Base-by-base conservation (phyloP, 2,797 vertebrate species). In the Eremophila alpestris region DNA sequence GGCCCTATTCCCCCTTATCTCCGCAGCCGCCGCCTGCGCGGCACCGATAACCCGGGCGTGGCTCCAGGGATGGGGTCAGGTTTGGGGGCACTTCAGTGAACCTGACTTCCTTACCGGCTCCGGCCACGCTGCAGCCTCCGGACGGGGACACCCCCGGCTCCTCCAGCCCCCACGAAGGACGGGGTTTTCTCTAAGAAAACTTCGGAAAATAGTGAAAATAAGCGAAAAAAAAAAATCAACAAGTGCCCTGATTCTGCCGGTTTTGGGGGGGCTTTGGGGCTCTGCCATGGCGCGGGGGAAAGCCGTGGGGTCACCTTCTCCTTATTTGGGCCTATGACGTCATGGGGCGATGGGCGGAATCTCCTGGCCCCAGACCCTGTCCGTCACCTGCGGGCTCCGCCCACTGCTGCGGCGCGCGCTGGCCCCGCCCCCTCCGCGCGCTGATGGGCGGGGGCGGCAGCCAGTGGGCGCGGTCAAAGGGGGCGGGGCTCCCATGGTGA, bases 1-100 rank as follows among this genome's bases (percentile, higher is more conserved):
- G 34, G 43, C n/a, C 56, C 21, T 16, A 6, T 18, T 41, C 59
- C 46, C 41, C 45, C 8, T 32, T 96, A 94, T 95, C 95, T 3
- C 64, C 5, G 17, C 62, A 8, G 60, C 56, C 56, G 3, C 58
- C n/a, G 19, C 24, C 77, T 86, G 96, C 41, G 16, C 4, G 9
- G 29, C 48, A 2, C 62, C 29, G 96, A 94, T 96, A 79, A 51
- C 45, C 18, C 34, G 43, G 95, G 94, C 32, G 83, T 40, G 82
- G 19, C 52, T 11, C 17, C 4, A 10, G n/a, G 16, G 9, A 5
- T 11, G 23, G 36, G 34, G 23, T 18, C 29, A 16, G 6, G 17
- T 32, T 32, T 45, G n/a, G 30, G 24, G 21, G 18, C 51, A 8
- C n/a, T 32, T 11, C 38, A 9, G 36, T 24, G 24, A 40, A 43